A percentile compares a stretch with the other conserved stretches of the same genome.
Conservation (phyloP, 1,140 invertebrate genomes). For the Sarcophaga peregrina region DNA sequence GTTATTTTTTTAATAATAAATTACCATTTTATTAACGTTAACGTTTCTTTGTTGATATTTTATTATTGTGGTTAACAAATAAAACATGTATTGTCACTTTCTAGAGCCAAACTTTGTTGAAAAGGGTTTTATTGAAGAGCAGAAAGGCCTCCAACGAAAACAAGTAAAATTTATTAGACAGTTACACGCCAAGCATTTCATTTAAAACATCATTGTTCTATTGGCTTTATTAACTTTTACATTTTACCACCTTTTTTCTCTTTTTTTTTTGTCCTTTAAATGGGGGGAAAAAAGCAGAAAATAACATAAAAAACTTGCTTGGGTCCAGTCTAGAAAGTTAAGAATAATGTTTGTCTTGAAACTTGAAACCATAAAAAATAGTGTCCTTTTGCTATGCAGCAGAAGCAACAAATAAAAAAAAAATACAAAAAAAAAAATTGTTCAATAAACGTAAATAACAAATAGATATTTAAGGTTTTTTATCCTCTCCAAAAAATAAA, state of each 20-base stretch:
- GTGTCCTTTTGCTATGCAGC: neutral
- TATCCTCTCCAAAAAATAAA: neutral
- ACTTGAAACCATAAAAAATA: neutral
- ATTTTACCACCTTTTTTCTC: slow-evolving; percentile 34
- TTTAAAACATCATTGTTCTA: slow-evolving; percentile 49
- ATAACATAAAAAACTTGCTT: neutral
- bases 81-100: slow-evolving; percentile 41
- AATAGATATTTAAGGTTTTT: slow-evolving; percentile 12
- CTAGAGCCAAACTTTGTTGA: neutral
- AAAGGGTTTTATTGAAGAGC: slow-evolving; percentile 41
- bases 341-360: slow-evolving; percentile 14
- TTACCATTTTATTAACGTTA: slow-evolving; percentile 38
- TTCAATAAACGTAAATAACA: slow-evolving; percentile 20
- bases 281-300: neutral
- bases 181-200: slow-evolving; percentile 63
- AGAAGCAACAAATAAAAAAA: neutral
- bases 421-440: too few species aligned
- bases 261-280: neutral
- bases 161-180: slow-evolving; percentile 64
- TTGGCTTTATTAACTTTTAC: slow-evolving; percentile 34
- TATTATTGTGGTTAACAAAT: slow-evolving; percentile 17
- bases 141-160: slow-evolving; percentile 50
- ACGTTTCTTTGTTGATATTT: neutral
- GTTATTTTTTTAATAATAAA: slow-evolving; percentile 4
- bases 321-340: slow-evolving; percentile 33